Conservation (phyloP, 2,888 invertebrate species). For the Agrilus biguttatus region DNA sequence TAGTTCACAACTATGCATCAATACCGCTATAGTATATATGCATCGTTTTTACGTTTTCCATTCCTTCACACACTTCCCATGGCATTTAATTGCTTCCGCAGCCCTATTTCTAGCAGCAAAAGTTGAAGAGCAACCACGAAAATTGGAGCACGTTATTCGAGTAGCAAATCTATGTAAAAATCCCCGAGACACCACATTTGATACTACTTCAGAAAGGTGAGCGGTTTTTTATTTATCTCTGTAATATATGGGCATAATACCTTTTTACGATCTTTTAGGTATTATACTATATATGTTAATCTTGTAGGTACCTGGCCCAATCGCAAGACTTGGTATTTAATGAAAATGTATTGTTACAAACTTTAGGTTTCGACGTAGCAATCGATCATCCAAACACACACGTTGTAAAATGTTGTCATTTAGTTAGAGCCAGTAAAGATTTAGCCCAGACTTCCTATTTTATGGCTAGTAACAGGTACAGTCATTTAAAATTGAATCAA, state of each 20-base stretch:
- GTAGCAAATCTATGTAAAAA: slow-evolving; percentile 82
- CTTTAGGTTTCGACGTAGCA: slow-evolving; percentile 93
- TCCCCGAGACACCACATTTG: slow-evolving; percentile 47
- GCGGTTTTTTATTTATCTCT: slow-evolving; percentile 8
- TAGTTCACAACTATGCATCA: slow-evolving; percentile 90
- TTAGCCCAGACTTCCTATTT: slow-evolving; percentile 96
- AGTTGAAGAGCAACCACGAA: slow-evolving; percentile 96
- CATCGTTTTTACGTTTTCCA: slow-evolving; percentile 98
- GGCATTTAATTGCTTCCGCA: slow-evolving; percentile 87
- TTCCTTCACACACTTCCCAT: slow-evolving; percentile 88
- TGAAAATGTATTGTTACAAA: slow-evolving; percentile 93
- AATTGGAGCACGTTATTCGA: slow-evolving; percentile 93
- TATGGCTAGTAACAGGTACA: slow-evolving; percentile 92
- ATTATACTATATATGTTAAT: neutral
- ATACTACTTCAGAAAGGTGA: slow-evolving; percentile 61
- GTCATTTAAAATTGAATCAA: slow-evolving; percentile 1
- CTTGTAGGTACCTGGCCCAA: slow-evolving; percentile 45
- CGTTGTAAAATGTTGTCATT: slow-evolving; percentile 90
- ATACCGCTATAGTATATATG: slow-evolving; percentile 98
- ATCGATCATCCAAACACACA: slow-evolving; percentile 98
- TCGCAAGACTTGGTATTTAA: slow-evolving; percentile 91
- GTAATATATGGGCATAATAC: neutral
- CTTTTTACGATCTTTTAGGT: neutral
- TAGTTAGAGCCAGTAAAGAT: slow-evolving; percentile 92
- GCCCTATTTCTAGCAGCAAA: slow-evolving; percentile 95